phyloP scores from a whole-genome alignment of 2,797 vertebrate genomes.

The Pipistrellus pygmaeus region DNA sequence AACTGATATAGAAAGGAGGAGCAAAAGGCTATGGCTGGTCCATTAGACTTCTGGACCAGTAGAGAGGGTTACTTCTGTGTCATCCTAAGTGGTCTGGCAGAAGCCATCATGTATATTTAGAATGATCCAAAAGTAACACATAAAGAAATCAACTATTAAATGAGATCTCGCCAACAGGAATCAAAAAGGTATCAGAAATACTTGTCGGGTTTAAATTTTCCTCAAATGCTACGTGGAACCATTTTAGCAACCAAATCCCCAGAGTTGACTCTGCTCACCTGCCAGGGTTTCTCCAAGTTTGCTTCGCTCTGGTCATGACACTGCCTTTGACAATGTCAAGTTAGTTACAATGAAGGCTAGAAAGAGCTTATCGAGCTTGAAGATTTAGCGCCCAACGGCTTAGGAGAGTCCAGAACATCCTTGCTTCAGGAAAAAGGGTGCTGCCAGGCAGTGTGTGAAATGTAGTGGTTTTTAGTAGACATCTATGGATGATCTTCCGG shows the following conservation, averaged over 20 bases:
- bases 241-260: background rate
- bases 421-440: constrained; percentile 67
- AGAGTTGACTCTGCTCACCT: constrained; percentile 15
- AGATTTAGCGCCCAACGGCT: constrained; percentile 62
- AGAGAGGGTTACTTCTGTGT: background rate
- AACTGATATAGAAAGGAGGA: background rate
- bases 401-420: constrained; percentile 79
- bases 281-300: constrained; percentile 81
- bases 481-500: constrained; percentile 79
- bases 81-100: background rate
- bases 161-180: background rate
- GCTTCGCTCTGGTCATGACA: constrained; percentile 83
- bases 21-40: background rate
- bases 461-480: constrained; percentile 67
- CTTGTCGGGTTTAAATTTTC: background rate
- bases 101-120: background rate
- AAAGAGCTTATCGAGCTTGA: constrained; percentile 65
- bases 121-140: background rate
- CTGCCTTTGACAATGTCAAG: constrained; percentile 69
- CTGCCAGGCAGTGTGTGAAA: constrained; percentile 64
- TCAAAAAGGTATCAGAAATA: constrained; percentile 31
- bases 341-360: constrained; percentile 82
- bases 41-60: background rate
- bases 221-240: background rate
- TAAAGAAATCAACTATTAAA: background rate